Evolutionary conservation across 2,113 vertebrate genomes (phyloP), one percentile per base, ranked within the genome.

Genomic region (Canis aureus): DNA sequence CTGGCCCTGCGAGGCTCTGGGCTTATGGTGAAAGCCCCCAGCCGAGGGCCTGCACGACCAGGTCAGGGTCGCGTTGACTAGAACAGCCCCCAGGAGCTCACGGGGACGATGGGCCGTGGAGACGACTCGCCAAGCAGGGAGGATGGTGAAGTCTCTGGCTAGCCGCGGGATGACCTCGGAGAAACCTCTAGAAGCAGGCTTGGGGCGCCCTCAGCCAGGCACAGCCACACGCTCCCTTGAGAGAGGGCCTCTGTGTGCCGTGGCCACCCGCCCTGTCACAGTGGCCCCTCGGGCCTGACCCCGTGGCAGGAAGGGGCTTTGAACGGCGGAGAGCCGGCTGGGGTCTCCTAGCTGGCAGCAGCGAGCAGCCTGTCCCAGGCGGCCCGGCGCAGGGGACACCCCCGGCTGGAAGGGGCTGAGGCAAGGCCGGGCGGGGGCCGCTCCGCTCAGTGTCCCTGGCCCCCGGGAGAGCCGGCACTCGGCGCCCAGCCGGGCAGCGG

Each of bases 401-500:
- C 43, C 32, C 57, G 10, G 15, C n/a, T 4, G 43, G 32, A 74
- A 74, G 2, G 66, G 43, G 11, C 55, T 17, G 3, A 32, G 27
- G 57, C 23, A 13, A 13, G 19, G 64, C 29, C 0, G 38, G 32
- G 59, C 0, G 2, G 7, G 43, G 9, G 17, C 11, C 27, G 20
- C 25, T 49, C 22, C 11, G 2, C 38, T 81, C 57, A 1, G 27
- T 49, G 13, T 3, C 67, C 66, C 4, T 32, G 25, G 6, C 12
- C 2, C 17, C 3, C 22, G 27, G 17, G 82, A 55, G 81, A 22
- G 32, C 3, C 6, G 62, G 29, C 32, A 1, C 29, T 29, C 16
- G 20, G 35, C 19, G 64, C 11, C 0, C 9, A 4, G 55, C 17
- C 16, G 38, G 17, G 59, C 29, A 2, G 22, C 11, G 16, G 1